A percentile compares a stretch with the other conserved stretches of the same genome.
Evolutionary conservation across 53 echinoderm and acorn worm species (phyloP).

Genomic region (Zoroaster sp.): DNA sequence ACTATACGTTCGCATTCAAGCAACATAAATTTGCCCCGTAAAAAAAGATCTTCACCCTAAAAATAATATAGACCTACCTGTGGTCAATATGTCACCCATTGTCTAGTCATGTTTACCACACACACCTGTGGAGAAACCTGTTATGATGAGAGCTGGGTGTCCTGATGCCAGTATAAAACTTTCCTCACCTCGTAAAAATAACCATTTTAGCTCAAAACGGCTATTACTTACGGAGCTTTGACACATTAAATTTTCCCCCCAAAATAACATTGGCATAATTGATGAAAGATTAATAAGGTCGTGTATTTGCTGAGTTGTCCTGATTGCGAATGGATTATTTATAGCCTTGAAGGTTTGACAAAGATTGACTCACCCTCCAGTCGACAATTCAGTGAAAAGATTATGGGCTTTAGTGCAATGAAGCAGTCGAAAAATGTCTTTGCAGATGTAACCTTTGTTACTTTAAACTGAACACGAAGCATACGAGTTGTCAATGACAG

Average conservation of each 20-base stretch:
- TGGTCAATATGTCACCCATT: background rate
- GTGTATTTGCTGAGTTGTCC: background rate
- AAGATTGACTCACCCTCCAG: background rate
- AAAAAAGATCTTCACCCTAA: background rate
- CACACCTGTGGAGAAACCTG: slow-evolving; percentile 5
- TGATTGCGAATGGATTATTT: background rate
- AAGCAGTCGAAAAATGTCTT: no score
- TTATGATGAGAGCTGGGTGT: slow-evolving; percentile 1
- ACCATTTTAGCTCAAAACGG: background rate
- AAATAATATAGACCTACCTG: background rate
- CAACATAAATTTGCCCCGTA: background rate
- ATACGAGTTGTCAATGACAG: no score
- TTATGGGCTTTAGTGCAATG: background rate
- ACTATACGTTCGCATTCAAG: no score
- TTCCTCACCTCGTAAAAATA: slow-evolving; percentile 17
- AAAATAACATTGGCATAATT: slow-evolving; percentile 10
- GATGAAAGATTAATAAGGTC: slow-evolving; percentile 19
- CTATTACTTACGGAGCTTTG: background rate
- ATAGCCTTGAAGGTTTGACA: background rate
- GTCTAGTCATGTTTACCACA: background rate
- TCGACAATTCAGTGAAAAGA: no score
- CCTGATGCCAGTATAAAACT: background rate
- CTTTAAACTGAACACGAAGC: no score
- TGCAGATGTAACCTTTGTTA: no score
- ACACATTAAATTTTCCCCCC: background rate